phyloP scores from a whole-genome alignment of 2,888 invertebrate genomes.

The Pseudococcus longispinus region DNA sequence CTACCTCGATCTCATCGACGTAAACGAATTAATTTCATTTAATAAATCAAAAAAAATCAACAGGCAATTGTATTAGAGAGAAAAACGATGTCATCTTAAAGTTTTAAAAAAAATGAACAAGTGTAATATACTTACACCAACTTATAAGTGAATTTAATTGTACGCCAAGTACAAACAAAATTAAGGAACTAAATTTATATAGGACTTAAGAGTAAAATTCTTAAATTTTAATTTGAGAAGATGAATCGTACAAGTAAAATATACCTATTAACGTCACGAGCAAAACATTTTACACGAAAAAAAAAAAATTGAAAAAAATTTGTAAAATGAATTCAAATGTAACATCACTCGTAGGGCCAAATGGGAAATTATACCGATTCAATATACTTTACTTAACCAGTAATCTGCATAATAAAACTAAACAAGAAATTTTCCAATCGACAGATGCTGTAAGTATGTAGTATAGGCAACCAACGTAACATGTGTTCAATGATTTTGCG shows the following conservation, averaged over 20 bases:
- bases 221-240: background rate
- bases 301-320: background rate
- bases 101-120: background rate
- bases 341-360: background rate
- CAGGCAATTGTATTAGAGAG: background rate
- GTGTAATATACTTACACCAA: background rate
- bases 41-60: background rate
- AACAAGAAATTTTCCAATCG: background rate
- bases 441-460: background rate
- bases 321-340: background rate
- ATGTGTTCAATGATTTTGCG: background rate
- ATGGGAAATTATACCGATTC: background rate
- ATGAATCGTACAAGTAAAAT: background rate
- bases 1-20: background rate
- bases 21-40: background rate
- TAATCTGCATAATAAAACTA: background rate
- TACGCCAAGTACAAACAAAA: constrained; percentile 7
- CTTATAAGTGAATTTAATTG: background rate
- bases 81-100: background rate
- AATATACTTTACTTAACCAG: too few species aligned
- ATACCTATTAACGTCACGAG: background rate
- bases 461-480: background rate
- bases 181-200: constrained; percentile 21
- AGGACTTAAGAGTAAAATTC: background rate
- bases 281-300: background rate